Conservation (phyloP, 2,797 vertebrate genomes). For the Spinibarbus caldwelli region DNA sequence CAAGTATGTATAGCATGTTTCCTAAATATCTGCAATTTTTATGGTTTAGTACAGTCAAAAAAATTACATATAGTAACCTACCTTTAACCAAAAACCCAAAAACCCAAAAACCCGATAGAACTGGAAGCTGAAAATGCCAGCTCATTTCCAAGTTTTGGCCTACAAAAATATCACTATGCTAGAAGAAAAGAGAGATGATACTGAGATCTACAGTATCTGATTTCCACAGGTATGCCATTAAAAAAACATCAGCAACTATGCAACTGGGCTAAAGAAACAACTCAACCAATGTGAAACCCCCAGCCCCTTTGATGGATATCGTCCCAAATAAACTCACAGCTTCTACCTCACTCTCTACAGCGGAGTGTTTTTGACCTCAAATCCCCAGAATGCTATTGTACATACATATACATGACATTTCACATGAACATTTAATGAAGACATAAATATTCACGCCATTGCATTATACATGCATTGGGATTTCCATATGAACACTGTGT, state of each 20-base stretch:
- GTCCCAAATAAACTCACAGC: background rate
- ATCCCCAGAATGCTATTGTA: background rate
- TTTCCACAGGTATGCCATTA: background rate
- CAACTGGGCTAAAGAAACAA: background rate
- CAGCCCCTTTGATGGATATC: background rate
- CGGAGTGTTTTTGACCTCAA: background rate
- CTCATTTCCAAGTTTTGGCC: too few relatives aligned
- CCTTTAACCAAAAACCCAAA: too few relatives aligned
- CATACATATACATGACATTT: conserved; percentile 7
- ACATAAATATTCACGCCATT: background rate
- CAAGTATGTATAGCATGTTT: too few relatives aligned
- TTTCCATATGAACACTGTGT: background rate
- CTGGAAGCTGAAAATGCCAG: too few relatives aligned
- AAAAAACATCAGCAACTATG: background rate
- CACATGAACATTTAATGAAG: background rate
- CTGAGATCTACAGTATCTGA: background rate
- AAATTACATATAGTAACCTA: background rate
- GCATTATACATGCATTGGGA: background rate
- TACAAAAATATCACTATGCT: background rate
- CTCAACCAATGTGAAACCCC: background rate
- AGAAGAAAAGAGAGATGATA: background rate
- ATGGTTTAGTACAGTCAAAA: background rate
- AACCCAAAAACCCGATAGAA: too few relatives aligned
- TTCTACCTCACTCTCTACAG: background rate
- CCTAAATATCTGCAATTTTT: too few relatives aligned